These are phyloP conservation scores for Gobio occitaniae DNA, from an alignment of 2,797 vertebrate genomes.

Conservation along the genomic window DNA sequence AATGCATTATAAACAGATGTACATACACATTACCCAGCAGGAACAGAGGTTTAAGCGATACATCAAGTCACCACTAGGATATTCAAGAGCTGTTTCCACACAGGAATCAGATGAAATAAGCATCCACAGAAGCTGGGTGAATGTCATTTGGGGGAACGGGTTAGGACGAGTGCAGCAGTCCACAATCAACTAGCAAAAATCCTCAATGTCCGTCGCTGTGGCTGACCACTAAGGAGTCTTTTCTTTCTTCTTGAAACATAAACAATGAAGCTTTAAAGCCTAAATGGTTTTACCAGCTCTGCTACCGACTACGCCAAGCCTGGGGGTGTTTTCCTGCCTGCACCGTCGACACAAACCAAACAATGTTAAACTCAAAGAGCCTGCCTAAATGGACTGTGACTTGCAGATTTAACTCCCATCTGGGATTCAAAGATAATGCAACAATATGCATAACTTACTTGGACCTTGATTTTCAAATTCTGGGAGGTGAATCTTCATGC, in stretches of 20 bases:
- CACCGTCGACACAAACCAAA: constrained; percentile 32
- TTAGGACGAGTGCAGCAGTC: constrained; percentile 61
- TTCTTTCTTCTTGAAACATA: constrained; percentile 75
- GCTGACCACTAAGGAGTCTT: constrained; percentile 71
- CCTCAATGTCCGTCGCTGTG: constrained; percentile 71
- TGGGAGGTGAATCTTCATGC: background rate
- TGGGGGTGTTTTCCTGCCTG: constrained; percentile 62
- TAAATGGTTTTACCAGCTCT: constrained; percentile 79
- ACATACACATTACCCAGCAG: constrained; percentile 21
- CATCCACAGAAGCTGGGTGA: constrained; percentile 20
- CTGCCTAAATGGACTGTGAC: constrained; percentile 2
- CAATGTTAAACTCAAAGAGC: background rate
- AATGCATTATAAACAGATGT: constrained; percentile 34
- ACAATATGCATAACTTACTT: background rate
- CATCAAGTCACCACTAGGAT: constrained; percentile 21
- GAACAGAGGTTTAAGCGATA: constrained; percentile 31
- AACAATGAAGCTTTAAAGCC: constrained; percentile 76
- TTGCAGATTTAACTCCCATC: constrained; percentile 2
- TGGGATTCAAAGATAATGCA: background rate
- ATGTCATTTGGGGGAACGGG: background rate
- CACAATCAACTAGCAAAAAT: constrained; percentile 71
- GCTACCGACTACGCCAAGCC: constrained; percentile 68
- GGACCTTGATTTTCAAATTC: background rate
- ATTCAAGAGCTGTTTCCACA: constrained; percentile 24
- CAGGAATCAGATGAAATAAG: constrained; percentile 34